A percentile compares a stretch with the other conserved stretches of the same genome.
Conservation (phyloP, 1,140 invertebrate species). For the Lethrus apterus region DNA sequence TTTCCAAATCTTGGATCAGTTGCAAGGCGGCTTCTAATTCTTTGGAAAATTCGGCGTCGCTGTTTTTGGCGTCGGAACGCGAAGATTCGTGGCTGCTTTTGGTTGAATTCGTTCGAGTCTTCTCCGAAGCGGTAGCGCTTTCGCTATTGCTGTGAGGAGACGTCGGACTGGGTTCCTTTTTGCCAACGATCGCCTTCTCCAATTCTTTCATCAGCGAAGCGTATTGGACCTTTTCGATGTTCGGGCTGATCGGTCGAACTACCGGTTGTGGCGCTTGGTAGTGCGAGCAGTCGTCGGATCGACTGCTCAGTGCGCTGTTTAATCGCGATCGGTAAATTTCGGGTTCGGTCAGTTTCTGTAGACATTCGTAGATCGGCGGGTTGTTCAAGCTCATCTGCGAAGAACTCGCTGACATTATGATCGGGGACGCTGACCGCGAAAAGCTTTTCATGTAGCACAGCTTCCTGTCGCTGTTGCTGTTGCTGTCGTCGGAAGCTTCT, state of each 20-base stretch:
- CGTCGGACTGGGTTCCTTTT: constrained; percentile 31
- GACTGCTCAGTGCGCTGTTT: constrained; percentile 35
- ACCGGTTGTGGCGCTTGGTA: constrained; percentile 35
- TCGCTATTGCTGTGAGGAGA: constrained; percentile 30
- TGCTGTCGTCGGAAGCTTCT: constrained; percentile 39
- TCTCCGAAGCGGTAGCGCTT: constrained; percentile 25
- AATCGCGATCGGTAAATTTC: constrained; percentile 38
- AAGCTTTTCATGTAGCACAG: constrained; percentile 45
- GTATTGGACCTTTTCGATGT: constrained; percentile 41
- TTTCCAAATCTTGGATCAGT: constrained; percentile 45
- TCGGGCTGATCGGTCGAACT: constrained; percentile 28
- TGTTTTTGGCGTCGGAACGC: constrained; percentile 33
- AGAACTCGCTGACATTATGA: constrained; percentile 39
- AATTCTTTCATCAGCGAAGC: constrained; percentile 45
- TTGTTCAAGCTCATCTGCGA: constrained; percentile 37
- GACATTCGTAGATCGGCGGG: constrained; percentile 42
- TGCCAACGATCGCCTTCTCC: constrained; percentile 36
- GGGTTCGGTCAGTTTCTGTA: constrained; percentile 42
- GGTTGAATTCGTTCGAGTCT: constrained; percentile 22
- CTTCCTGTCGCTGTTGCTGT: constrained; percentile 39
- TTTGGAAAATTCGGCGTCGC: constrained; percentile 43
- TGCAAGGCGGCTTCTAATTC: constrained; percentile 44
- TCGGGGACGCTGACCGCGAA: constrained; percentile 41
- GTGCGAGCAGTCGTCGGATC: constrained; percentile 24
- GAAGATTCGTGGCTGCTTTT: constrained; percentile 32